Evolutionary conservation across 1,140 invertebrate genomes (phyloP), one percentile per base, ranked within the genome.

Genomic region (Drosophila neocordata): DNA sequence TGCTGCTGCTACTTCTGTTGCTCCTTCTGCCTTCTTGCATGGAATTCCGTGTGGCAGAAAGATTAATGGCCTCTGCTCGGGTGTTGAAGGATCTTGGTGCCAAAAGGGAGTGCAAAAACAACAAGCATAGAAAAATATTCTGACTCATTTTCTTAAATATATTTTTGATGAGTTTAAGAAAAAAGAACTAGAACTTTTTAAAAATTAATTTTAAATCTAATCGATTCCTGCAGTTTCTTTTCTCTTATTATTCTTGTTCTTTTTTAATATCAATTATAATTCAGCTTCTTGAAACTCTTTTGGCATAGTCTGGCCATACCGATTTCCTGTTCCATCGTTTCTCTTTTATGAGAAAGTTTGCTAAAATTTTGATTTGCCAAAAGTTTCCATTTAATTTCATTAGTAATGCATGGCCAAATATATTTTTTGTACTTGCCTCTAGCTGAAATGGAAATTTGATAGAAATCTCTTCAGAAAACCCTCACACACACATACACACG

Each of bases 351-450:
- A 13, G 12, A 12, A 37, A 55, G 27, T 56, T 34, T 35, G 27
- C 56, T 31, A 22, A 34, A 64, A 73, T 72, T 73, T 52, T 37
- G 22, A 41, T 55, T 56, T 34, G n/a, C 18, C 15, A 69, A 78
- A 48, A 69, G 65, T 81, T 81, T 87, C 70, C 74, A 78, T 85
- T 87, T 78, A 87, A 87, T 85, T 85, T 74, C 82, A 82, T 81
- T 87, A 65, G 59, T 62, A 69, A 87, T 84, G 57, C 69, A 81
- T 70, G 57, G n/a, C 56, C 37, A 13, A 34, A 52, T 44, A 57
- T 20, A 58, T 71, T 56, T 20, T 44, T 70, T 6, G 15, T 34
- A 48, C 12, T 60, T 56, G 58, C 24, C 69, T 65, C 35, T 56
- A 61, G 53, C 37, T 13, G 35, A 58, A 68, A 73, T 74, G 56